Percentiles rank a stretch among this genome's conserved stretches.
Evolutionary conservation across 2,888 invertebrate genomes (phyloP).

Genomic region (Dicranocentrus wangi): DNA sequence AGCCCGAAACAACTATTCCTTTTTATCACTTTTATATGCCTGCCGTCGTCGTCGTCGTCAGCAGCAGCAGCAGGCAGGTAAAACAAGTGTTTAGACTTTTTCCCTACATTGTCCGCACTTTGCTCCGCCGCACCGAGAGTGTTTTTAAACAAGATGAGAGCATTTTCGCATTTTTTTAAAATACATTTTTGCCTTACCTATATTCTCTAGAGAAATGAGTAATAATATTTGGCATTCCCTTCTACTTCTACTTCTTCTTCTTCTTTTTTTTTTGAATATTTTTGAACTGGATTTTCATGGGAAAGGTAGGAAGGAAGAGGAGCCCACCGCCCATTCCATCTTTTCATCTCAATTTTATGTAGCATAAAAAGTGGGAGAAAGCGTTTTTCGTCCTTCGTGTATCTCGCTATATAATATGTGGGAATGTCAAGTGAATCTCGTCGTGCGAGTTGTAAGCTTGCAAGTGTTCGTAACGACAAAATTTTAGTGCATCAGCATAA

Average conservation of each 20-base stretch:
- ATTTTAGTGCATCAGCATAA: slow-evolving; percentile 63
- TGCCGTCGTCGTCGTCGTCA: no score
- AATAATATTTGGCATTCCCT: slow-evolving; percentile 1
- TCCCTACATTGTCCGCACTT: no score
- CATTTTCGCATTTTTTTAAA: no score
- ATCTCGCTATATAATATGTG: not conserved
- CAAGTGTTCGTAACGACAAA: slow-evolving; percentile 61
- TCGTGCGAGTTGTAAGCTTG: slow-evolving; percentile 30
- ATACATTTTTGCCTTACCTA: no score
- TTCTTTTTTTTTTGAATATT: slow-evolving; percentile 28
- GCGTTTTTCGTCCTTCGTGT: slow-evolving; percentile 27
- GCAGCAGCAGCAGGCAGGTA: no score
- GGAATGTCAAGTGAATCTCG: slow-evolving; percentile 49
- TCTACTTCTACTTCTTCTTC: no score
- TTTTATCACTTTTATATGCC: no score
- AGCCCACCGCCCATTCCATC: slow-evolving; percentile 40
- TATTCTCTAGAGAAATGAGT: slow-evolving; percentile 29
- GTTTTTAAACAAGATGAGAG: no score
- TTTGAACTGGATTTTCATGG: slow-evolving; percentile 32
- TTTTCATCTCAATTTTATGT: slow-evolving; percentile 57
- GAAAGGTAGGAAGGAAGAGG: slow-evolving; percentile 25
- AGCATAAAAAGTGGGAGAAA: slow-evolving; percentile 46
- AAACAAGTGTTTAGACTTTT: no score
- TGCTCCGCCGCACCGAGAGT: no score
- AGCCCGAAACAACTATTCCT: no score